These are phyloP conservation scores for Mus spretus DNA, from an alignment of 2,797 vertebrate species.

Conservation along the genomic window DNA sequence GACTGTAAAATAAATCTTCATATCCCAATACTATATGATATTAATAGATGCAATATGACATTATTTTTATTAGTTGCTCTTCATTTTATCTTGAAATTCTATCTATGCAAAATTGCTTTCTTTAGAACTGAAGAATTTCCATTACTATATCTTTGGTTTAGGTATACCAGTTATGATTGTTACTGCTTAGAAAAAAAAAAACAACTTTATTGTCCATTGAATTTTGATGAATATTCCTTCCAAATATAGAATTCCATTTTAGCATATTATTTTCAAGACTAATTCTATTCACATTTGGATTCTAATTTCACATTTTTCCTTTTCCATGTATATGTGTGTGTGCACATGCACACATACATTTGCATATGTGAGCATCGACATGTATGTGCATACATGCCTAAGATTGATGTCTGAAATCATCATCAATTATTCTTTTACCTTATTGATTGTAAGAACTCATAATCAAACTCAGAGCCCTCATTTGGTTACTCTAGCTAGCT, in stretches of 20 bases:
- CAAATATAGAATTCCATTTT: slow-evolving; percentile 3
- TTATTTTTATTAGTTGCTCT: neutral
- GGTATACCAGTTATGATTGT: neutral
- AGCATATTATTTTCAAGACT: neutral
- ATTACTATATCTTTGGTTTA: slow-evolving; percentile 16
- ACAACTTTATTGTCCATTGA: slow-evolving; percentile 5
- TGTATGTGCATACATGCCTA: neutral
- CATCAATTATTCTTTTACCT: neutral
- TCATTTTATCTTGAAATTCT: slow-evolving; percentile 3
- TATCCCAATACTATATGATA: neutral
- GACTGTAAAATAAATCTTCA: slow-evolving; percentile 60
- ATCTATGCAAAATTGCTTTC: neutral
- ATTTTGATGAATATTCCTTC: slow-evolving; percentile 33
- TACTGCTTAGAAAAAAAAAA: neutral
- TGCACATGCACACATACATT: neutral
- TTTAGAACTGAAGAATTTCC: neutral
- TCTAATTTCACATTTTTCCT: neutral
- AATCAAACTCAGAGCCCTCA: neutral
- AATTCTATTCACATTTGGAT: slow-evolving; percentile 20
- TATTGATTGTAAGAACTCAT: neutral
- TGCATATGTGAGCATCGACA: neutral
- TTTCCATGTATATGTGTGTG: neutral
- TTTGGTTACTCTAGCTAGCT: neutral
- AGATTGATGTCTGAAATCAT: neutral
- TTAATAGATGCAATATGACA: neutral